phyloP scores from a whole-genome alignment of 2,888 invertebrate species.

The Netelia melanura region DNA sequence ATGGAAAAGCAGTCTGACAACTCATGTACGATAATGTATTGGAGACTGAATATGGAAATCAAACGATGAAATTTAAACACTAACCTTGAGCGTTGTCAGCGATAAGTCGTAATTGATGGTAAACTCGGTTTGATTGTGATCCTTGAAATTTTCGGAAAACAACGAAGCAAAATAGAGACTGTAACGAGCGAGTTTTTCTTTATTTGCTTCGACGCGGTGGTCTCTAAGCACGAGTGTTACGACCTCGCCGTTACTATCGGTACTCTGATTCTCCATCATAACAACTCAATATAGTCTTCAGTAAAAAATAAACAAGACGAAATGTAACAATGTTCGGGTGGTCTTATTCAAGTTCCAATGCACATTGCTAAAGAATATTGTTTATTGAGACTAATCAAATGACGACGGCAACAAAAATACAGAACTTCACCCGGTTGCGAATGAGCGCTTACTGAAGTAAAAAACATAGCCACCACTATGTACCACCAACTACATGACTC shows the following conservation, averaged over 20 bases:
- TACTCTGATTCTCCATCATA: conserved; percentile 43
- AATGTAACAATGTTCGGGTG: background rate
- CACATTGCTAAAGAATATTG: background rate
- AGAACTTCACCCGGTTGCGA: too few species aligned
- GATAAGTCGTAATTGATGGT: conserved; percentile 77
- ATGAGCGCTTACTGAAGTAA: too few species aligned
- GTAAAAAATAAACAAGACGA: background rate
- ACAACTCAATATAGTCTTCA: background rate
- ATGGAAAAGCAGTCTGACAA: too few species aligned
- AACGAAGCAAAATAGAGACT: conserved; percentile 78
- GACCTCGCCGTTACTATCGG: conserved; percentile 43
- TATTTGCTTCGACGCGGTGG: conserved; percentile 71
- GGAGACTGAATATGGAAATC: too few species aligned
- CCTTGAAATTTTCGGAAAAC: conserved; percentile 76
- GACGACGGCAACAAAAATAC: too few species aligned
- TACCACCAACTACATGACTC: too few species aligned
- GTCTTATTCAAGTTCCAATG: background rate
- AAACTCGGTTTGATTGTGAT: conserved; percentile 74
- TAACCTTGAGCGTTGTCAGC: conserved; percentile 74
- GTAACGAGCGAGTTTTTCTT: conserved; percentile 72
- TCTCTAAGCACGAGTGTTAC: conserved; percentile 73
- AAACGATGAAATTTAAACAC: conserved; percentile 17
- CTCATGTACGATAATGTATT: too few species aligned
- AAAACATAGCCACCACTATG: too few species aligned
- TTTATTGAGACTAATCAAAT: too few species aligned